These are phyloP conservation scores for Phenacoccus solenopsis DNA, from an alignment of 1,140 invertebrate genomes.

Conservation along the genomic window DNA sequence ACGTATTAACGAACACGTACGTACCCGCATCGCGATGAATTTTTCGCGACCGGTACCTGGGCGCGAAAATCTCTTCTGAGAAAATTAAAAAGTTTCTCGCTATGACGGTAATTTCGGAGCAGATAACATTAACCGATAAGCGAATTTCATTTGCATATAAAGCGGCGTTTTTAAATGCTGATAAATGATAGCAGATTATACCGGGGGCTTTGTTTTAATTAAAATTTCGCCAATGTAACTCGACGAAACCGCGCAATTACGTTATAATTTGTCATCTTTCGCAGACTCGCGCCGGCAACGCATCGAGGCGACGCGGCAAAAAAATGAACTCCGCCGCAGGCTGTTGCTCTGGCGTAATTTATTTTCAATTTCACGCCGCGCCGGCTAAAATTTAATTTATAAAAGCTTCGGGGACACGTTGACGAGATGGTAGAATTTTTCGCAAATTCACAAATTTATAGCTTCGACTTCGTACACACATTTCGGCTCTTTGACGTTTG, in stretches of 20 bases:
- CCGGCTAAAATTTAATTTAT: background rate
- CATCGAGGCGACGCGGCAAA: background rate
- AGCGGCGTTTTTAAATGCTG: background rate
- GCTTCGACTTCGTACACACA: too few relatives aligned
- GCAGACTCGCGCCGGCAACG: too few relatives aligned
- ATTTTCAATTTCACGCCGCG: background rate
- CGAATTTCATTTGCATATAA: constrained; percentile 3
- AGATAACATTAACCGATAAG: background rate
- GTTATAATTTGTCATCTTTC: background rate
- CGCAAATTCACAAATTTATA: background rate
- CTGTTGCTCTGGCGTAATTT: background rate
- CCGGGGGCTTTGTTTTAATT: background rate
- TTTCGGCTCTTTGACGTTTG: too few relatives aligned
- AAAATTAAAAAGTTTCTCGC: background rate
- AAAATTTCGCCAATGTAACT: background rate
- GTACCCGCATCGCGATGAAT: too few relatives aligned
- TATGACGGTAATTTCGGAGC: background rate
- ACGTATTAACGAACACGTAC: background rate
- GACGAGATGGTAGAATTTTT: background rate
- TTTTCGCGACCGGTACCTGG: background rate
- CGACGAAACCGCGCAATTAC: background rate
- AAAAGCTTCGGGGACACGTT: background rate
- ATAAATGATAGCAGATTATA: constrained; percentile 3
- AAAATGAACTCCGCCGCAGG: background rate
- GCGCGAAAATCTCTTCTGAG: background rate